phyloP scores from a whole-genome alignment of 1,140 invertebrate species.

The Trachymyrmex cornetzi region DNA sequence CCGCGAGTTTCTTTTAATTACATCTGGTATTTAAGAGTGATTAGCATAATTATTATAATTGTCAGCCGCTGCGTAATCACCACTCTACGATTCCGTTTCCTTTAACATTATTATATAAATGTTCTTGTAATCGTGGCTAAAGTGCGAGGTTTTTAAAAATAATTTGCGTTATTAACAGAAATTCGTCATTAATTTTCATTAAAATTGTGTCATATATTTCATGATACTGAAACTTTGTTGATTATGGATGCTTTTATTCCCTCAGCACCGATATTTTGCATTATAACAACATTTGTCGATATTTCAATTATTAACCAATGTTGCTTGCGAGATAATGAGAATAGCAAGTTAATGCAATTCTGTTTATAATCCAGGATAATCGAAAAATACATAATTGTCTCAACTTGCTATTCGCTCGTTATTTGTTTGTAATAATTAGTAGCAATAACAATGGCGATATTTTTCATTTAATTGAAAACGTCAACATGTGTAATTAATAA shows the following conservation, averaged over 20 bases:
- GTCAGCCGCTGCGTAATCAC: slow-evolving; percentile 3
- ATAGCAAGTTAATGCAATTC: slow-evolving; percentile 42
- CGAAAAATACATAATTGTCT: slow-evolving; percentile 44
- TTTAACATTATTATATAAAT: background rate
- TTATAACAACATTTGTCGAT: slow-evolving; percentile 51
- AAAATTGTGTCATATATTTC: background rate
- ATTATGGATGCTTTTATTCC: slow-evolving; percentile 34
- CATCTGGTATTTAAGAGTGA: slow-evolving; percentile 31
- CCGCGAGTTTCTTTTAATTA: slow-evolving; percentile 47
- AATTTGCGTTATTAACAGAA: background rate
- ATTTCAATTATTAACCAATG: slow-evolving; percentile 52
- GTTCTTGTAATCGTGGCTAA: background rate
- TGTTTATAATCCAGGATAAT: slow-evolving; percentile 40
- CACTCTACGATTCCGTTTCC: background rate
- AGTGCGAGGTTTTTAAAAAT: background rate
- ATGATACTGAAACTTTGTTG: slow-evolving; percentile 23
- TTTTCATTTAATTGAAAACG: slow-evolving; percentile 32
- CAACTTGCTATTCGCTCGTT: slow-evolving; percentile 13
- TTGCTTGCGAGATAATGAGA: slow-evolving; percentile 48
- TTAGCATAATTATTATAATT: slow-evolving; percentile 45
- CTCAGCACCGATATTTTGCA: slow-evolving; percentile 17
- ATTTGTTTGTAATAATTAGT: slow-evolving; percentile 42
- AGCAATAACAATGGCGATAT: slow-evolving; percentile 38
- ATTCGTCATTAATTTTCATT: background rate
- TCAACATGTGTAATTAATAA: slow-evolving; percentile 30